Percentiles rank a stretch among this genome's conserved stretches.
phyloP scores from a whole-genome alignment of 2,113 vertebrate genomes.

The Chrysochloris asiatica region DNA sequence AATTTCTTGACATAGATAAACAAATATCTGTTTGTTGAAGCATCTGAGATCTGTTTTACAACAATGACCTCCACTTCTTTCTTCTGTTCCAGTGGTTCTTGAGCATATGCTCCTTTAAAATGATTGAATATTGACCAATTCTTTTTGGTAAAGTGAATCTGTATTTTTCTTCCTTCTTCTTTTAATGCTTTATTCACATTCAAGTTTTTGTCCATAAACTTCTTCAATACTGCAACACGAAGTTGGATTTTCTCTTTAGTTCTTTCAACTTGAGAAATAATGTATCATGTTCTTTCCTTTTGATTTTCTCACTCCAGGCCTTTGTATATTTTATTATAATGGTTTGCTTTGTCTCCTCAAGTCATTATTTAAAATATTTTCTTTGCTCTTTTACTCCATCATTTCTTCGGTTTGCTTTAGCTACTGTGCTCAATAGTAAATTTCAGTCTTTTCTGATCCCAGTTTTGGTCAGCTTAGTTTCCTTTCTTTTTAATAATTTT shows the following conservation, averaged over 20 bases:
- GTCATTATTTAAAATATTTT: neutral
- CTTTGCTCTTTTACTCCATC: neutral
- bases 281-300: neutral
- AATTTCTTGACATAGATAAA: neutral
- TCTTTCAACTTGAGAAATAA: neutral
- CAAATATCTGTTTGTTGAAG: neutral
- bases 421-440: neutral
- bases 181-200: neutral
- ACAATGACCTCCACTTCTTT: neutral
- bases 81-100: neutral
- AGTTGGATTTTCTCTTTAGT: neutral
- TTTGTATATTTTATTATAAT: neutral
- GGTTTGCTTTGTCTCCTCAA: neutral
- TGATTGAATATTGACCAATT: neutral
- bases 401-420: neutral
- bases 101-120: neutral
- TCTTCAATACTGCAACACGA: neutral
- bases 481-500: neutral
- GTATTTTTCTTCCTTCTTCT: neutral
- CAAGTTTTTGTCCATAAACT: neutral
- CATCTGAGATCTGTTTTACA: neutral
- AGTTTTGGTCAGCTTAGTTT: neutral
- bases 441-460: neutral
- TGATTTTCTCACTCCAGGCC: neutral
- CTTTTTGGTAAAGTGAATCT: neutral